Evolutionary conservation across 2,888 invertebrate species (phyloP).

Genomic region (Cylloceria caligata): DNA sequence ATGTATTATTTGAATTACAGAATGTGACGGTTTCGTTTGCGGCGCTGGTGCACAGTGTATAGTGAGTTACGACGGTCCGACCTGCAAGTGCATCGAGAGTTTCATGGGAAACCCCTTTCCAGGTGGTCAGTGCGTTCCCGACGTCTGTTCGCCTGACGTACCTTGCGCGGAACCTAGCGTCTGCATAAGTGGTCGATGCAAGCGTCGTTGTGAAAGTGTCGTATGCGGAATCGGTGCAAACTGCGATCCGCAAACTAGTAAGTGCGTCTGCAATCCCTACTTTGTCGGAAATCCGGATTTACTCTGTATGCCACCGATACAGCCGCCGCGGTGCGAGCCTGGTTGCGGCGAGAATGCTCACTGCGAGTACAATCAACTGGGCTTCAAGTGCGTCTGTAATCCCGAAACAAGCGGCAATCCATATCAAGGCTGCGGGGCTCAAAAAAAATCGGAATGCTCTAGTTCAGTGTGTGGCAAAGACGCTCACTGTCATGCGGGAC

Average conservation of each 20-base stretch:
- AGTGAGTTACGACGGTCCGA: constrained; percentile 93
- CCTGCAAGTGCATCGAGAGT: constrained; percentile 95
- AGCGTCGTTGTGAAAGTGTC: constrained; percentile 94
- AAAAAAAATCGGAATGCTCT: constrained; percentile 90
- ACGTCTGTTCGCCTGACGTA: constrained; percentile 91
- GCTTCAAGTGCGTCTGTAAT: constrained; percentile 93
- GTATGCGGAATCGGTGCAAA: constrained; percentile 95
- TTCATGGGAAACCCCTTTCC: constrained; percentile 96
- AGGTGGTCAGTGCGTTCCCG: constrained; percentile 93
- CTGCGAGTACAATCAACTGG: constrained; percentile 91
- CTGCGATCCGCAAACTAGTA: constrained; percentile 92
- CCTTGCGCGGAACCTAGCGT: constrained; percentile 92
- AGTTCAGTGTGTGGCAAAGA: constrained; percentile 91
- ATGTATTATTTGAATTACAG: constrained; percentile 84
- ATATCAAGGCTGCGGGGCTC: constrained; percentile 91
- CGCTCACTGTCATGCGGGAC: constrained; percentile 92
- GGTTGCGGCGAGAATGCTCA: constrained; percentile 93
- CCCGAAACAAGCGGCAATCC: constrained; percentile 95
- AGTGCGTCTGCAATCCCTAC: constrained; percentile 94
- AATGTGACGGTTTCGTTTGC: constrained; percentile 91
- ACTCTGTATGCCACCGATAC: constrained; percentile 94
- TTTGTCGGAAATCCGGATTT: constrained; percentile 96
- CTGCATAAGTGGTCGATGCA: constrained; percentile 95
- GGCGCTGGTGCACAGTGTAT: constrained; percentile 94
- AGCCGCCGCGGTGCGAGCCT: constrained; percentile 92